Conservation (phyloP, 2,888 invertebrate species). For the Mellilla xanthometata region DNA sequence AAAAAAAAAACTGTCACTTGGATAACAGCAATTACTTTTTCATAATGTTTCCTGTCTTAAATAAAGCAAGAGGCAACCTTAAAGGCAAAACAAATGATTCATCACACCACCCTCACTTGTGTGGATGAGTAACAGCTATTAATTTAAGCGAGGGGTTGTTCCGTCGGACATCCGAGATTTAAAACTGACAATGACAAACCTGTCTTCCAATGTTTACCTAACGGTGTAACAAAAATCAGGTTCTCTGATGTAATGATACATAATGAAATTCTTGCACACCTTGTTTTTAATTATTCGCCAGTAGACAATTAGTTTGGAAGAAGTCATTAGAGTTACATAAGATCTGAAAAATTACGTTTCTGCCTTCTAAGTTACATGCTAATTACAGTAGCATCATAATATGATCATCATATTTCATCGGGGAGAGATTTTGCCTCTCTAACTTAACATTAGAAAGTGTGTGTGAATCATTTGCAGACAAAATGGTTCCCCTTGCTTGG, state of each 20-base stretch:
- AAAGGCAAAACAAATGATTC: slow-evolving; percentile 32
- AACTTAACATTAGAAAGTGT: slow-evolving; percentile 8
- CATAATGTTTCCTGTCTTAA: too few species aligned
- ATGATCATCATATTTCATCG: slow-evolving; percentile 26
- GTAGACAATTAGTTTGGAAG: too few species aligned
- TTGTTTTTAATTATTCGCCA: too few species aligned
- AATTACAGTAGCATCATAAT: slow-evolving; percentile 11
- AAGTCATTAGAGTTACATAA: background rate
- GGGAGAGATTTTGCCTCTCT: slow-evolving; percentile 11
- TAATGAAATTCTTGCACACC: too few species aligned
- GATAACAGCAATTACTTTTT: too few species aligned
- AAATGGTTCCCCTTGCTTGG: background rate
- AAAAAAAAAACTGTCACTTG: too few species aligned
- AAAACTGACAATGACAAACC: background rate
- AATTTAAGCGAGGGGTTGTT: background rate
- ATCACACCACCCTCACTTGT: slow-evolving; percentile 31
- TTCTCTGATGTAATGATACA: too few species aligned
- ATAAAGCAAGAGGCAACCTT: too few species aligned
- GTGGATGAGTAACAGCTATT: slow-evolving; percentile 3
- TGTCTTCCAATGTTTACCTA: too few species aligned
- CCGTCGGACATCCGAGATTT: background rate
- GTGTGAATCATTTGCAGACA: slow-evolving; percentile 6
- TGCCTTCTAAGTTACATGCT: slow-evolving; percentile 1
- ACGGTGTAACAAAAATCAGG: too few species aligned
- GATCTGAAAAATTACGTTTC: background rate